These are phyloP conservation scores for Colaptes auratus DNA, from an alignment of 2,113 vertebrate genomes.

Conservation along the genomic window DNA sequence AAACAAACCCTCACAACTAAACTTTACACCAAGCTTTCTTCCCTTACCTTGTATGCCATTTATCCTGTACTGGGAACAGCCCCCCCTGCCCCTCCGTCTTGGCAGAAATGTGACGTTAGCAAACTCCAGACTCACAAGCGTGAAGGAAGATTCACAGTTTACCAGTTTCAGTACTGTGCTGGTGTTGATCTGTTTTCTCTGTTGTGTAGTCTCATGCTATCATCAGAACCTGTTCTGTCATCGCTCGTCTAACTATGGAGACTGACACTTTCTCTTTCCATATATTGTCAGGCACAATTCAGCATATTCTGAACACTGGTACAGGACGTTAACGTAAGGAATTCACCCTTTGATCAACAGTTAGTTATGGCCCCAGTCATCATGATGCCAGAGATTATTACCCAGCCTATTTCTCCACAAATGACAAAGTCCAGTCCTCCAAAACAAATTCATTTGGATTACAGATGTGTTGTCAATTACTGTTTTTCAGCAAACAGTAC, in stretches of 20 bases:
- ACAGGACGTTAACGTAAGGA: neutral
- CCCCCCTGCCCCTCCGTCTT: neutral
- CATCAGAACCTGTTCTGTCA: neutral
- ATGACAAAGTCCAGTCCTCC: neutral
- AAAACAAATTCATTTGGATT: neutral
- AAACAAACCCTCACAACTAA: neutral
- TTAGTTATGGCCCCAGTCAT: accelerated
- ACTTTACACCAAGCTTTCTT: neutral
- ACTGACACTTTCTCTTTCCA: neutral
- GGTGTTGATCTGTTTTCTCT: neutral
- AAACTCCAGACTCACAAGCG: neutral
- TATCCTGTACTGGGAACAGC: neutral
- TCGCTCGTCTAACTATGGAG: neutral
- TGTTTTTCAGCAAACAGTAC: neutral
- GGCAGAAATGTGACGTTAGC: neutral
- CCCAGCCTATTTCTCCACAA: neutral
- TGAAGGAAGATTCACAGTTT: constrained; percentile 5
- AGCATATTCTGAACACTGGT: neutral
- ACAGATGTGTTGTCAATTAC: neutral
- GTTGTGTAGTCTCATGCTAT: neutral
- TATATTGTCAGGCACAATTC: neutral
- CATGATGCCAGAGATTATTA: neutral
- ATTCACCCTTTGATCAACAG: neutral
- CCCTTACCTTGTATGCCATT: neutral
- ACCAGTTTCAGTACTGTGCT: neutral